These are phyloP conservation scores for Mesorhabditis spiculigera DNA, from an alignment of 2,888 invertebrate genomes.

Conservation along the genomic window DNA sequence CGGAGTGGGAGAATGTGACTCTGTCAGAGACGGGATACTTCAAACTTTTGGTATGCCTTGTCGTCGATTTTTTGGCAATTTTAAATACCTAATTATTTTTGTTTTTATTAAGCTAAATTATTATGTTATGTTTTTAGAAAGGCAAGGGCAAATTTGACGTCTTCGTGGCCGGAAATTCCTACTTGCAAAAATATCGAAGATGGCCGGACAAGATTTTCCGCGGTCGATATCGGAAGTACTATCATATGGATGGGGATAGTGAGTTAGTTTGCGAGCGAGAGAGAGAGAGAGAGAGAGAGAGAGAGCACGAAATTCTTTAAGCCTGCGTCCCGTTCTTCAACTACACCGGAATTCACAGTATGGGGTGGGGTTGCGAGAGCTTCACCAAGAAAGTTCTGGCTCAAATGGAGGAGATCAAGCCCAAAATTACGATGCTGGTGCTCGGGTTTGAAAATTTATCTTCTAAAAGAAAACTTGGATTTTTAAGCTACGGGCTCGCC, in stretches of 20 bases:
- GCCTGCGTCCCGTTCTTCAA: slow-evolving; percentile 3
- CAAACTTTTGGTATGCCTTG: no score
- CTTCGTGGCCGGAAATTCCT: not conserved
- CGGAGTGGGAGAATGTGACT: no score
- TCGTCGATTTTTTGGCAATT: no score
- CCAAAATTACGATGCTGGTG: not conserved
- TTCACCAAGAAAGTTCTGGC: not conserved
- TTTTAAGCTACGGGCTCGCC: not conserved
- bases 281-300: no score
- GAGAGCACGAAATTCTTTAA: not conserved
- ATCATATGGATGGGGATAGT: not conserved
- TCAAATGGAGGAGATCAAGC: not conserved
- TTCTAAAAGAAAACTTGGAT: not conserved
- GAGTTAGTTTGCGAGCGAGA: not conserved
- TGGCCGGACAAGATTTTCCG: slow-evolving; percentile 6
- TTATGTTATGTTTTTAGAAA: no score
- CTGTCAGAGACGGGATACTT: no score
- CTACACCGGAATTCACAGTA: not conserved
- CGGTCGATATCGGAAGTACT: not conserved
- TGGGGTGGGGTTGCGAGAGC: not conserved
- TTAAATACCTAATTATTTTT: no score
- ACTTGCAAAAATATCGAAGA: not conserved
- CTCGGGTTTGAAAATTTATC: not conserved
- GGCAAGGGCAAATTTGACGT: not conserved
- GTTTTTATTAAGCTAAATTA: no score